Conservation (phyloP, 2,113 vertebrate genomes). For the Neodontobutis hainanensis region DNA sequence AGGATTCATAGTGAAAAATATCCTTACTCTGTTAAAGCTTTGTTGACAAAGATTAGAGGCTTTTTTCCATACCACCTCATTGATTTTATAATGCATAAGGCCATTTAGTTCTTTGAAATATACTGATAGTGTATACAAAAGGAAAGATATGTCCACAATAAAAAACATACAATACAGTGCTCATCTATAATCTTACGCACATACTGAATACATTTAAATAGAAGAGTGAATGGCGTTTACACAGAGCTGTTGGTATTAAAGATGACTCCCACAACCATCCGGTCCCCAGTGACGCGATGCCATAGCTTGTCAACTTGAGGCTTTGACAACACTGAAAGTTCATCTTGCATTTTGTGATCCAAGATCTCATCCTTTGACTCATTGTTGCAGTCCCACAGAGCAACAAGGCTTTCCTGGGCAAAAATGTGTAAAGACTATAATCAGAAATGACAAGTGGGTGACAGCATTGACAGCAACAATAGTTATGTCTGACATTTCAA, state of each 20-base stretch:
- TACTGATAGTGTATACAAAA: neutral
- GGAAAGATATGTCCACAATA: too few species aligned
- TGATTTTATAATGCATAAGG: neutral
- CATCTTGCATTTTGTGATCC: slow-evolving; percentile 54
- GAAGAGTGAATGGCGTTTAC: slow-evolving; percentile 77
- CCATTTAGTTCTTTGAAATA: neutral
- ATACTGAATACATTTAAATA: neutral
- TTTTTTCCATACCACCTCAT: neutral
- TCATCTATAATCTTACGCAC: too few species aligned
- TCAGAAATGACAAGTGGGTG: slow-evolving; percentile 52
- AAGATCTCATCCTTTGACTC: slow-evolving; percentile 63
- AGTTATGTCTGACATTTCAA: slow-evolving; percentile 31
- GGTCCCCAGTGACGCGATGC: slow-evolving; percentile 84
- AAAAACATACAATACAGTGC: neutral
- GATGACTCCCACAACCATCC: slow-evolving; percentile 85
- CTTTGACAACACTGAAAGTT: slow-evolving; percentile 58
- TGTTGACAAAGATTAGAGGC: slow-evolving; percentile 14
- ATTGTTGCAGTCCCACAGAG: slow-evolving; percentile 87
- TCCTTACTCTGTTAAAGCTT: neutral
- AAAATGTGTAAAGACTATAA: slow-evolving; percentile 40
- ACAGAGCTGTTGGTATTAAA: slow-evolving; percentile 68
- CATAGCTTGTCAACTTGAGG: slow-evolving; percentile 83
- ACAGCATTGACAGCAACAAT: slow-evolving; percentile 48
- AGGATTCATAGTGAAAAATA: neutral
- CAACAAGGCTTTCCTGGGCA: slow-evolving; percentile 84